Evolutionary conservation across 2,797 vertebrate species (phyloP).

Genomic region (Lacerta agilis): DNA sequence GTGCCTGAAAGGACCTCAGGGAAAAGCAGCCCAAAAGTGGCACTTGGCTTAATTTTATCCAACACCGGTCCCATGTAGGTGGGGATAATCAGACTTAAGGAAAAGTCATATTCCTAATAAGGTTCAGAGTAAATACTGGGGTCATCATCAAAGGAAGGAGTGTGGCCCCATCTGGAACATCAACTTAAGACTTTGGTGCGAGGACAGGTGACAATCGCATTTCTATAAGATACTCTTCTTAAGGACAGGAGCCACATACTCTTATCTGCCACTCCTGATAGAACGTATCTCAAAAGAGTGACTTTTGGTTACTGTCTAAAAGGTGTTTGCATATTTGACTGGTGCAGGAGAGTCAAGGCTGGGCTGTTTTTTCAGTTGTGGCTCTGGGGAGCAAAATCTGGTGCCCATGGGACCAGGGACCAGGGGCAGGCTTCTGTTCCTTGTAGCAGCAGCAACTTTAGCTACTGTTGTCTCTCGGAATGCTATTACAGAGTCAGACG

Average conservation of each 20-base stretch:
- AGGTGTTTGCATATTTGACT: background rate
- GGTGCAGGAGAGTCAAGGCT: background rate
- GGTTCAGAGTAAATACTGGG: conserved; percentile 20
- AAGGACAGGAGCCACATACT: background rate
- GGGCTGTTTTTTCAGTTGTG: background rate
- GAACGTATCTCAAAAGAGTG: background rate
- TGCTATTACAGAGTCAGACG: background rate
- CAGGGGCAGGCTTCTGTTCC: background rate
- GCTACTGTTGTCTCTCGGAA: background rate
- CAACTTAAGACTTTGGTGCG: background rate
- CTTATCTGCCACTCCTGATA: background rate
- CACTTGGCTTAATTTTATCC: background rate
- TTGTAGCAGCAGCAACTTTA: background rate
- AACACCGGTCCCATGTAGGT: background rate
- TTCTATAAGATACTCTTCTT: background rate
- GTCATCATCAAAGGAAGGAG: background rate
- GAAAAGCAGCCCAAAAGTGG: background rate
- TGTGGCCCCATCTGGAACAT: conserved; percentile 5
- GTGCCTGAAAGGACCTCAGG: background rate
- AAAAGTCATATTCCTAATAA: conserved; percentile 5
- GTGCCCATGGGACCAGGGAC: too few species aligned
- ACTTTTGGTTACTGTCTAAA: background rate
- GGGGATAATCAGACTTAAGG: conserved; percentile 19
- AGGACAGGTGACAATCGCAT: background rate
- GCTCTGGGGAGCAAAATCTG: background rate